phyloP scores from a whole-genome alignment of 2,888 invertebrate genomes.

The Spilarctia lutea region DNA sequence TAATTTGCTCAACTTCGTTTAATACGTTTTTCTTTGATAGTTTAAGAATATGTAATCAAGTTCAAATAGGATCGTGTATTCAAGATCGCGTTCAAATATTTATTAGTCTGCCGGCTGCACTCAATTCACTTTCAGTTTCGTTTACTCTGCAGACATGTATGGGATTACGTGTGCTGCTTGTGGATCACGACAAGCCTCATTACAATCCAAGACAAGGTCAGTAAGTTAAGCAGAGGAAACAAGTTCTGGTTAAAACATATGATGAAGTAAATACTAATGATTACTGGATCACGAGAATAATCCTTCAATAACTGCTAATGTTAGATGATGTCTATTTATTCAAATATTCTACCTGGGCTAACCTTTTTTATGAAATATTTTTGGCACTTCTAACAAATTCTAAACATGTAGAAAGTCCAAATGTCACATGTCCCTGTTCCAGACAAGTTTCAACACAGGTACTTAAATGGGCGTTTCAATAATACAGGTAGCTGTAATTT shows the following conservation, averaged over 20 bases:
- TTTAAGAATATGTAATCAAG: slow-evolving; percentile 24
- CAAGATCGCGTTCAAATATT: neutral
- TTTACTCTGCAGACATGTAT: neutral
- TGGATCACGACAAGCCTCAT: neutral
- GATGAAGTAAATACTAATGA: neutral
- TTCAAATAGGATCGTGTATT: neutral
- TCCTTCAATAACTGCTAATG: neutral
- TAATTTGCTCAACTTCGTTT: slow-evolving; percentile 8
- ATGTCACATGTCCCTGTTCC: neutral
- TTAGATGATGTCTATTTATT: neutral
- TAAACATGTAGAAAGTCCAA: neutral
- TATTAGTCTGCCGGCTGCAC: neutral
- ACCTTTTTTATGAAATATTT: neutral
- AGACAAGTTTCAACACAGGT: neutral
- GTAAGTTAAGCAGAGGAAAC: neutral
- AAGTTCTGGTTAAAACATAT: too few species aligned
- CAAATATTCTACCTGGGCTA: neutral
- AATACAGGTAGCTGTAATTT: slow-evolving; percentile 45
- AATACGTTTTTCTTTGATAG: neutral
- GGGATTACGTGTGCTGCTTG: neutral
- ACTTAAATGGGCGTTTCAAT: slow-evolving; percentile 43
- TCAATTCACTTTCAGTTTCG: neutral
- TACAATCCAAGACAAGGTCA: neutral
- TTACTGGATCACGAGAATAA: neutral
- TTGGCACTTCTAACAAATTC: neutral